A percentile compares a stretch with the other conserved stretches of the same genome.
Evolutionary conservation across 2,888 invertebrate species (phyloP).

Genomic region (Oasisia sp.): DNA sequence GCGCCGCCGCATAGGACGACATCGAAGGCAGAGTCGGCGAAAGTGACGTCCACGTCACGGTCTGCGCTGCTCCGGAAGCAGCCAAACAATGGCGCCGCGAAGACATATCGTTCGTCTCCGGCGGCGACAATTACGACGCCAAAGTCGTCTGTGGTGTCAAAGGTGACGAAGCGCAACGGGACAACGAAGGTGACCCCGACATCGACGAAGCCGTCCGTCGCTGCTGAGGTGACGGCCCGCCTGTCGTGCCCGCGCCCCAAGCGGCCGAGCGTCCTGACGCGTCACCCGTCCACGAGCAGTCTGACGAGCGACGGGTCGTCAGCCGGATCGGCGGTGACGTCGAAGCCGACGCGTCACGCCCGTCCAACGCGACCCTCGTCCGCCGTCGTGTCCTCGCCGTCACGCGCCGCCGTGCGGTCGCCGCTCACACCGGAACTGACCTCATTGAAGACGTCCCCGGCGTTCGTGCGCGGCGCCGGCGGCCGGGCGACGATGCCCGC

Average conservation of each 20-base stretch:
- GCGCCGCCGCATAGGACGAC: slow-evolving; percentile 32
- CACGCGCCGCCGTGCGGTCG: not conserved
- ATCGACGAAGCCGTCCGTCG: too few relatives aligned
- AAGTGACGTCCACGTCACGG: not conserved
- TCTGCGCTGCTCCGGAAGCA: not conserved
- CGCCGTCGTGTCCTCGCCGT: not conserved
- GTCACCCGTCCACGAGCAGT: slow-evolving; percentile 36
- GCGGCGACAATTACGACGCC: not conserved
- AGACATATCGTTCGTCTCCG: not conserved
- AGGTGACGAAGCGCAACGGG: not conserved
- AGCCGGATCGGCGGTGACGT: slow-evolving; percentile 20
- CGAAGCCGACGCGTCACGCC: not conserved
- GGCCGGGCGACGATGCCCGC: slow-evolving; percentile 43
- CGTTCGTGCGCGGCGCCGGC: slow-evolving; percentile 40
- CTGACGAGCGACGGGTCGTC: slow-evolving; percentile 35
- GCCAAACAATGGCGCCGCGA: not conserved
- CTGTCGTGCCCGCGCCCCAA: slow-evolving; percentile 31
- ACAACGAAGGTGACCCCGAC: too few relatives aligned
- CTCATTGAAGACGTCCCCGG: slow-evolving; percentile 13
- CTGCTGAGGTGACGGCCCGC: slow-evolving; percentile 32
- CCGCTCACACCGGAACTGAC: not conserved
- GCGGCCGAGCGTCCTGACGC: slow-evolving; percentile 26
- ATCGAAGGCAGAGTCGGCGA: slow-evolving; percentile 18
- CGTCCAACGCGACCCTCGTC: slow-evolving; percentile 7
- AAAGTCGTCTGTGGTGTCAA: not conserved